Base-by-base conservation (phyloP, 2,888 invertebrate species). In the Cybosia mesomella region DNA sequence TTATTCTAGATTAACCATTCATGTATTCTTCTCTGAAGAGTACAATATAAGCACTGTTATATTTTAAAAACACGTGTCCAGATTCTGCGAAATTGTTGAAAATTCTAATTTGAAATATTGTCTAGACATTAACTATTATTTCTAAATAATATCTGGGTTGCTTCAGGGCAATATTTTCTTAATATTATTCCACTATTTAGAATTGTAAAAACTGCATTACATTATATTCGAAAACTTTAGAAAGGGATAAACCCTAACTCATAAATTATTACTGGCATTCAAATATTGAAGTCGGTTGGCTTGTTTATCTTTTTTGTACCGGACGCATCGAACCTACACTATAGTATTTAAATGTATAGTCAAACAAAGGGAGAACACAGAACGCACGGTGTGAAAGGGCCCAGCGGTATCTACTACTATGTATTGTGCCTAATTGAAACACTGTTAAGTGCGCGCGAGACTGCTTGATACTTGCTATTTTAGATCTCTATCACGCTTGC, bases 271-370 rank as follows among this genome's bases (percentile, higher is more conserved):
- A 87, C 87, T 81, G 85, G 84, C 86, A 83, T 86, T 84, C 89
- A 90, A 91, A 92, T 89, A 91, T 90, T 88, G 86, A 80, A 85
- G 86, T 83, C 85, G 80, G 83, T 77, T 87, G 87, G 85, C 32
- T 53, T 88, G 86, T 89, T 87, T 89, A 85, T 85, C 74, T 76
- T 81, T 76, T 73, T 77, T 76, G 68, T 86, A 87, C 89, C 91
- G 88, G 89, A 89, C 89, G 88, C 86, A 87, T 89, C 86, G 85
- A 82, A 84, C 84, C 85, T 85, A 83, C 84, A 82, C 85, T 83
- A 79, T 87, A 87, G 88, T 92, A 93, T 93, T 93, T 92, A 92
- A 92, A 93, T 94, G 92, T 93, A 89, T 93, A 88, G 88, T 87
- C 93, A 94, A 94, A 94, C 93, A 94, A 93, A 92, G 89, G 92